A percentile compares a stretch with the other conserved stretches of the same genome.
These are phyloP conservation scores for Drosophila flavopinicola DNA, from an alignment of 2,888 invertebrate genomes.

Conservation along the genomic window DNA sequence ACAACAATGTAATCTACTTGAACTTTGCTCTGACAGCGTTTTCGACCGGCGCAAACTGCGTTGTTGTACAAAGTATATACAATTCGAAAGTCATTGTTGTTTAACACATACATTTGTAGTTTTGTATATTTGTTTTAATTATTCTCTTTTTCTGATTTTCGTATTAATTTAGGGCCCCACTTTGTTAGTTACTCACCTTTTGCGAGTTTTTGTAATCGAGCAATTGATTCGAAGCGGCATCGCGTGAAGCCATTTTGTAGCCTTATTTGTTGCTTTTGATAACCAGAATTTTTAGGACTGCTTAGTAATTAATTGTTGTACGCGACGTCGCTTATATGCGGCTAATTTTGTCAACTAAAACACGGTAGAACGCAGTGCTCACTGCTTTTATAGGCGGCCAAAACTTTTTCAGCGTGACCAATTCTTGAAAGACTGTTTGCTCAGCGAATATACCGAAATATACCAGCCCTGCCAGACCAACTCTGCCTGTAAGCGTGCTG, in stretches of 20 bases:
- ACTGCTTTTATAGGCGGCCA: constrained; percentile 60
- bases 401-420: constrained; percentile 30
- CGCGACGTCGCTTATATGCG: constrained; percentile 18
- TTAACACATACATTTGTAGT: not conserved
- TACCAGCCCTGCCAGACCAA: too few relatives aligned
- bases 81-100: too few relatives aligned
- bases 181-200: constrained; percentile 85
- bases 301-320: constrained; percentile 26
- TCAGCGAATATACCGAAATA: too few relatives aligned
- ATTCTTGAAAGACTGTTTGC: too few relatives aligned
- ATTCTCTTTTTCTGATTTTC: too few relatives aligned
- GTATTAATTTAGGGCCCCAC: not conserved
- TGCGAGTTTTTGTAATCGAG: constrained; percentile 86
- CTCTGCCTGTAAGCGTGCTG: too few relatives aligned
- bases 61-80: not conserved
- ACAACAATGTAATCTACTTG: constrained; percentile 17
- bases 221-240: constrained; percentile 88
- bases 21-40: constrained; percentile 31
- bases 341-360: constrained; percentile 62
- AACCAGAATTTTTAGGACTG: constrained; percentile 56
- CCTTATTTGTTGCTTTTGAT: constrained; percentile 41
- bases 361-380: constrained; percentile 40
- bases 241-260: constrained; percentile 84
- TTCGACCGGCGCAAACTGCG: constrained; percentile 6
- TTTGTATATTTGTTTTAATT: constrained; percentile 1